A percentile compares a stretch with the other conserved stretches of the same genome.
phyloP scores from a whole-genome alignment of 92 coral and sea anemone genomes.

The Ricordea florida region DNA sequence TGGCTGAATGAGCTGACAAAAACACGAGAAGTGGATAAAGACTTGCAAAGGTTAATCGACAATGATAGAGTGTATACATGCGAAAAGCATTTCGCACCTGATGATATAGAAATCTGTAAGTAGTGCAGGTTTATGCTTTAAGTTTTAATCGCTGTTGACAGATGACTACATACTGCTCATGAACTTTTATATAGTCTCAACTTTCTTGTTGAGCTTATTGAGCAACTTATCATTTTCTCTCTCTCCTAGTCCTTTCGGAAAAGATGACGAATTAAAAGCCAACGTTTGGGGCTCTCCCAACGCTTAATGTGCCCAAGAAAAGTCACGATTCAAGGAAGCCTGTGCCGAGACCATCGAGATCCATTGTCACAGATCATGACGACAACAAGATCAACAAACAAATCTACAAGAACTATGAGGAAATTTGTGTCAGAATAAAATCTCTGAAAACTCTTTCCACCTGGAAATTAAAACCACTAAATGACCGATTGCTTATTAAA shows the following conservation, averaged over 20 bases:
- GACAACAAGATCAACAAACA: neutral
- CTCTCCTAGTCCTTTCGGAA: neutral
- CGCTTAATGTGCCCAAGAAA: conserved; percentile 21
- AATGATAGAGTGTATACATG: too few relatives aligned
- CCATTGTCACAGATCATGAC: neutral
- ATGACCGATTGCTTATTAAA: neutral
- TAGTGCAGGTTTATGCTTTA: too few relatives aligned
- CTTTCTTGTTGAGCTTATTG: conserved; percentile 1
- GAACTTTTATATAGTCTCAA: neutral
- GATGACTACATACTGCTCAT: neutral
- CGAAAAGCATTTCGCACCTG: too few relatives aligned
- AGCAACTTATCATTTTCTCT: neutral
- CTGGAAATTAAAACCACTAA: conserved; percentile 4
- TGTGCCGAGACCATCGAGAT: too few relatives aligned
- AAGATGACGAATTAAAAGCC: neutral
- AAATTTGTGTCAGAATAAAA: too few relatives aligned
- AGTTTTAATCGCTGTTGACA: too few relatives aligned
- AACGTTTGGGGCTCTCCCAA: conserved; percentile 14
- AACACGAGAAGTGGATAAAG: conserved; percentile 11
- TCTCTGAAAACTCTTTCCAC: neutral
- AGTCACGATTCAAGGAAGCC: conserved; percentile 20
- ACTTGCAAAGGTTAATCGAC: too few relatives aligned
- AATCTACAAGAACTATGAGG: neutral
- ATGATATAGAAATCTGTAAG: too few relatives aligned
- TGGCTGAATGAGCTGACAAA: conserved; percentile 8